Conservation (phyloP, 2,113 vertebrate species). For the Podarcis muralis region DNA sequence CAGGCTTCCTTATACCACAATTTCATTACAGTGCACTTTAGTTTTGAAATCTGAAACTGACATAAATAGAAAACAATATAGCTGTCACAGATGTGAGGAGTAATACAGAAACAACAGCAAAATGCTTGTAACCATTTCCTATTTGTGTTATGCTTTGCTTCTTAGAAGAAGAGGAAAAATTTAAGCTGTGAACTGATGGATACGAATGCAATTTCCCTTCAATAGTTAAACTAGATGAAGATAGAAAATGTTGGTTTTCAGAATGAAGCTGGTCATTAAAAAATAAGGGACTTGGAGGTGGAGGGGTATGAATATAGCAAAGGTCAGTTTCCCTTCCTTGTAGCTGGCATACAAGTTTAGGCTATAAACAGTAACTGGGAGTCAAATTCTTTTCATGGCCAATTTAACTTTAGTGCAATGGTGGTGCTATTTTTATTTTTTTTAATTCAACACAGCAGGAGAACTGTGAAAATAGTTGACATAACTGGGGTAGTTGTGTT, state of each 20-base stretch:
- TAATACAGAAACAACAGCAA: neutral
- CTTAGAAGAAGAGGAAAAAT: neutral
- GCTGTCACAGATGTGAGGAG: neutral
- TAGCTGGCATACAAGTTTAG: slow-evolving; percentile 23
- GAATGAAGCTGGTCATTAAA: slow-evolving; percentile 31
- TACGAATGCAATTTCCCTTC: neutral
- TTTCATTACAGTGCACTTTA: neutral
- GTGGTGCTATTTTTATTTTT: neutral
- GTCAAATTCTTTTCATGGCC: slow-evolving; percentile 19
- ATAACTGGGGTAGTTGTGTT: slow-evolving; percentile 51
- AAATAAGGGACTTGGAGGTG: slow-evolving; percentile 25
- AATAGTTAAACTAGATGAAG: neutral
- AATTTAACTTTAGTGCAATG: slow-evolving; percentile 61
- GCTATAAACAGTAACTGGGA: slow-evolving; percentile 46
- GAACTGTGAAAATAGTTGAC: slow-evolving; percentile 59
- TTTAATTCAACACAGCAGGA: slow-evolving; percentile 43
- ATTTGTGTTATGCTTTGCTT: neutral
- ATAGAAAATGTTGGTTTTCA: slow-evolving; percentile 14
- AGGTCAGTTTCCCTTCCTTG: slow-evolving; percentile 16
- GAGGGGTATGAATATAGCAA: slow-evolving; percentile 42
- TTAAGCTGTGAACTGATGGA: neutral
- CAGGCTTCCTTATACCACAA: too few relatives aligned
- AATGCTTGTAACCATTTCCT: neutral
- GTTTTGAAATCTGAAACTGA: neutral
- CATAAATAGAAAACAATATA: neutral